phyloP scores from a whole-genome alignment of 2,797 vertebrate species.

The Neosalanx taihuensis region DNA sequence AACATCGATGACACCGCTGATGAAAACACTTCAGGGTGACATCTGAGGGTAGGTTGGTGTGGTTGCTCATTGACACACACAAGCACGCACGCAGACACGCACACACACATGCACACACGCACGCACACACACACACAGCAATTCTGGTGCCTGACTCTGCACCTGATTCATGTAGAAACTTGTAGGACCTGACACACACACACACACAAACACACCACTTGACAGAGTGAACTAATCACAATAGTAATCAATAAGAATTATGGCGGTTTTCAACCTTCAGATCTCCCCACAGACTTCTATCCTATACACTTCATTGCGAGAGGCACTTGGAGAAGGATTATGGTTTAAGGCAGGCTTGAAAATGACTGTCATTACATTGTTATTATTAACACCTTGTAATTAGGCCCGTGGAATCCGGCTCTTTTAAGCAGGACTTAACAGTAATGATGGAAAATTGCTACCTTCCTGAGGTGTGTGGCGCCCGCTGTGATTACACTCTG shows the following conservation, averaged over 20 bases:
- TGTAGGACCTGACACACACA: slow-evolving; percentile 23
- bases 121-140: background rate
- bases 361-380: slow-evolving; percentile 98
- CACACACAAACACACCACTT: slow-evolving; percentile 13
- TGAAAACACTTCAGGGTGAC: slow-evolving; percentile 16
- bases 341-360: slow-evolving; percentile 88
- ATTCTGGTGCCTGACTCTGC: slow-evolving; percentile 28
- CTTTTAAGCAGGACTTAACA: slow-evolving; percentile 96
- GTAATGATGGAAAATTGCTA: slow-evolving; percentile 99
- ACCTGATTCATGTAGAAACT: slow-evolving; percentile 40
- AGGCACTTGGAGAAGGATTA: slow-evolving; percentile 83
- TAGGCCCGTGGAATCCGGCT: slow-evolving; percentile 94
- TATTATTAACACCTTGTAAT: slow-evolving; percentile 99
- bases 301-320: slow-evolving; percentile 80
- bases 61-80: slow-evolving; percentile 18
- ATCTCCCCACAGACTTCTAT: slow-evolving; percentile 61
- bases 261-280: slow-evolving; percentile 43
- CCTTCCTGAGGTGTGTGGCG: slow-evolving; percentile 94
- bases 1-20: slow-evolving; percentile 18
- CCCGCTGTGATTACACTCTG: slow-evolving; percentile 90
- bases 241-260: slow-evolving; percentile 57
- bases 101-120: background rate
- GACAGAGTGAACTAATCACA: slow-evolving; percentile 43
- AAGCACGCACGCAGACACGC: background rate
- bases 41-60: slow-evolving; percentile 23